phyloP scores from a whole-genome alignment of 1,140 invertebrate genomes.

The Melitaea cinxia region DNA sequence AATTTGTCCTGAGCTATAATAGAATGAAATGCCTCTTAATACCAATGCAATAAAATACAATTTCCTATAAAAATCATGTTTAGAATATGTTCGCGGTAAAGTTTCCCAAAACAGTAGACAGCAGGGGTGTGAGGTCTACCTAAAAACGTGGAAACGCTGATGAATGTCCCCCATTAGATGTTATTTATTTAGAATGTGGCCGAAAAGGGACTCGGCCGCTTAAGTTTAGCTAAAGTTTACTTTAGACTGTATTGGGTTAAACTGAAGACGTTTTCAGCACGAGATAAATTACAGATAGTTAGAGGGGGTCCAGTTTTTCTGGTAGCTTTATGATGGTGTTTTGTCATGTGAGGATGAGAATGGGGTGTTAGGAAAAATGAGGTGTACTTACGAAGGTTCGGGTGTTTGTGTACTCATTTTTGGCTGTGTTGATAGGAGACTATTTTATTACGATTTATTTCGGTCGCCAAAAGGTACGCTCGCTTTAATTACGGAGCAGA shows the following conservation, averaged over 20 bases:
- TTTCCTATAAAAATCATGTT: background rate
- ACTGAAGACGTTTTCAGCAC: slow-evolving; percentile 67
- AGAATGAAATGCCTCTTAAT: slow-evolving; percentile 43
- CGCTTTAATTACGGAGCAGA: background rate
- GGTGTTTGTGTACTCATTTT: slow-evolving; percentile 14
- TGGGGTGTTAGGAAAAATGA: slow-evolving; percentile 37
- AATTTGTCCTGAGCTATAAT: slow-evolving; percentile 51
- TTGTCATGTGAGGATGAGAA: slow-evolving; percentile 55
- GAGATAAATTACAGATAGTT: slow-evolving; percentile 76
- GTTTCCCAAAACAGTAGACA: slow-evolving; percentile 70
- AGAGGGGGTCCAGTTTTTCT: slow-evolving; percentile 75
- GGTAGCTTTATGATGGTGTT: slow-evolving; percentile 65
- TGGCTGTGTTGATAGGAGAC: slow-evolving; percentile 1
- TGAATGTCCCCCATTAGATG: slow-evolving; percentile 83
- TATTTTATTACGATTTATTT: slow-evolving; percentile 1
- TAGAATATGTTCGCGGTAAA: slow-evolving; percentile 46
- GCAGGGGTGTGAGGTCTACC: slow-evolving; percentile 64
- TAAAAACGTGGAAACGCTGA: slow-evolving; percentile 80
- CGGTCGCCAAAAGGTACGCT: background rate
- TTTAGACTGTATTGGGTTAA: slow-evolving; percentile 80
- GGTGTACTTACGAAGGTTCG: slow-evolving; percentile 40
- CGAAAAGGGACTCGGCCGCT: slow-evolving; percentile 71
- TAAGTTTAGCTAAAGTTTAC: slow-evolving; percentile 78
- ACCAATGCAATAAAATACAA: slow-evolving; percentile 19
- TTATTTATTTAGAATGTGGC: slow-evolving; percentile 83